Conservation (phyloP, 1,140 invertebrate genomes). For the Hycleus cichorii region DNA sequence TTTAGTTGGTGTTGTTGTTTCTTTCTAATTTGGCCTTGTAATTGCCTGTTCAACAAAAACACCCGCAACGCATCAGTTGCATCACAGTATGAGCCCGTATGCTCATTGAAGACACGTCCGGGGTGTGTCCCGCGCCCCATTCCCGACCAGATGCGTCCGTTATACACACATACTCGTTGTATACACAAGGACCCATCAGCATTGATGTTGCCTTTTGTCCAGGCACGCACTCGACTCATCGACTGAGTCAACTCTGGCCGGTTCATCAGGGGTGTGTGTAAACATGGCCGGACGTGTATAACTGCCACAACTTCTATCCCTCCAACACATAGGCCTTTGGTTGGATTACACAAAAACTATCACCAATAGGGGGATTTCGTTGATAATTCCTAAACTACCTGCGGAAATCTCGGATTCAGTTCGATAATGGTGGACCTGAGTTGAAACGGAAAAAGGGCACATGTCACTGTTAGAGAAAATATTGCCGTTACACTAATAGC, state of each 20-base stretch:
- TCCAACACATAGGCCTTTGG: not conserved
- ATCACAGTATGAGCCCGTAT: too few relatives aligned
- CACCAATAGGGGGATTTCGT: not conserved
- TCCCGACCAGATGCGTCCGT: too few relatives aligned
- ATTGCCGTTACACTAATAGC: too few relatives aligned
- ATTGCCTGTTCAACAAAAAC: too few relatives aligned
- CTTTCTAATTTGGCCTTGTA: too few relatives aligned
- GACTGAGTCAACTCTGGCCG: slow-evolving; percentile 32
- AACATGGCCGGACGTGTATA: slow-evolving; percentile 28
- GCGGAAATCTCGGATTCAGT: slow-evolving; percentile 3
- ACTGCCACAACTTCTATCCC: slow-evolving; percentile 27
- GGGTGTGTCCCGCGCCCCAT: too few relatives aligned
- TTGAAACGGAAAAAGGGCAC: too few relatives aligned
- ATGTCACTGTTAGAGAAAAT: too few relatives aligned
- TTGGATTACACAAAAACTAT: slow-evolving; percentile 9
- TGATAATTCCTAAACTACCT: slow-evolving; percentile 9
- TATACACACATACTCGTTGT: not conserved
- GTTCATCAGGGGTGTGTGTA: slow-evolving; percentile 28
- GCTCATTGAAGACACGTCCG: too few relatives aligned
- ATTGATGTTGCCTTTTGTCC: slow-evolving; percentile 32
- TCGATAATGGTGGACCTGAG: too few relatives aligned
- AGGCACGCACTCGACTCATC: slow-evolving; percentile 35
- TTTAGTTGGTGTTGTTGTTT: too few relatives aligned
- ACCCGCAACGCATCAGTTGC: too few relatives aligned
- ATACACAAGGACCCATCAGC: not conserved